phyloP scores from a whole-genome alignment of 37 sponge, comb jelly and placozoan species.

The Haliclona indistincta region DNA sequence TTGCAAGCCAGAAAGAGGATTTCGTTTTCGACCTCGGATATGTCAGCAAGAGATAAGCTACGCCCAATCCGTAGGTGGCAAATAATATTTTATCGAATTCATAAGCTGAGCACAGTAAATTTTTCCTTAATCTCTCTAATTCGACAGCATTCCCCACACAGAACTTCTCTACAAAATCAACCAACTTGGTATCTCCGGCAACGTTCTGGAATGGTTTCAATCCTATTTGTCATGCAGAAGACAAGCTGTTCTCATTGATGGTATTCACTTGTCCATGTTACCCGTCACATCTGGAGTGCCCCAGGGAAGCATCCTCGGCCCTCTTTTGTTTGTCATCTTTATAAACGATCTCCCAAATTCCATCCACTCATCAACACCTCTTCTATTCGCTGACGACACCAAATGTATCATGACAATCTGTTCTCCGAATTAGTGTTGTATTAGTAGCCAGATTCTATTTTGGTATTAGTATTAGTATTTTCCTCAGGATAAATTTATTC shows the following conservation, averaged over 20 bases:
- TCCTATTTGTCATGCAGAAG: background rate
- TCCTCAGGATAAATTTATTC: no score
- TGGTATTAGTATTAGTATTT: no score
- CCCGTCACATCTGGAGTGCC: conserved; percentile 29
- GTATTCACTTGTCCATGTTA: background rate
- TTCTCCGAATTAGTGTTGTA: no score
- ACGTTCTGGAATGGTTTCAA: conserved; percentile 1
- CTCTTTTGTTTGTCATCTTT: conserved; percentile 20
- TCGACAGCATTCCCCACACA: conserved; percentile 24
- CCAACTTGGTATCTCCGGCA: background rate
- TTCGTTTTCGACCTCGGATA: no score
- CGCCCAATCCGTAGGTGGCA: no score
- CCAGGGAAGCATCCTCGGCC: conserved; percentile 23
- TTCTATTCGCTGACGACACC: conserved; percentile 29
- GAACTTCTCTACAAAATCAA: conserved; percentile 19
- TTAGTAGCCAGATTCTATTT: no score
- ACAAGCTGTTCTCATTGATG: background rate
- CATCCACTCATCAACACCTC: background rate
- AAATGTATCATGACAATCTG: no score
- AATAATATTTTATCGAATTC: no score
- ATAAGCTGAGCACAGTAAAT: no score
- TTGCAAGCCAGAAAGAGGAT: no score
- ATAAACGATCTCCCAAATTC: conserved; percentile 14
- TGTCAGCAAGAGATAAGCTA: no score
- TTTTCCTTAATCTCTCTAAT: no score